Base-by-base conservation (phyloP, 2,113 vertebrate genomes). In the Anseranas semipalmata region DNA sequence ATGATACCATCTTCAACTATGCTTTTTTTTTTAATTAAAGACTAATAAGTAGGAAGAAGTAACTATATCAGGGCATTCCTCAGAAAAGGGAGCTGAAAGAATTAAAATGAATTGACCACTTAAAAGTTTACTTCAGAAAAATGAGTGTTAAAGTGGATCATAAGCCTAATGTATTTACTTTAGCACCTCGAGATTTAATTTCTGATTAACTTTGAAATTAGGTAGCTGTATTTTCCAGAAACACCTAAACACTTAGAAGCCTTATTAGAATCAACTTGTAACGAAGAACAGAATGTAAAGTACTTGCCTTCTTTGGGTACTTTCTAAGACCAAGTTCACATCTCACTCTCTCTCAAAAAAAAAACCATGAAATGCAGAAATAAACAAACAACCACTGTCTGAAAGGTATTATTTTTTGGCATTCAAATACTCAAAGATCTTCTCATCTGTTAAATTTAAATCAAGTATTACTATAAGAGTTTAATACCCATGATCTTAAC, bases 81-180 rank as follows among this genome's bases (percentile, higher is more conserved):
- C 21, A 30, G 37, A 68, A 72, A 71, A 68, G 15, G 33, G 30
- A 82, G 0, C 50, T 5, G 5, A 18, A 68, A 10, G 30, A 75
- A 78, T 76, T 82, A 65, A 84, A 88, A 60, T 3, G 0, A 77
- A 88, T 76, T 50, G 25, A 91, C 72, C 0, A 4, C 6, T 67
- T 55, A 73, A 5, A 90, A 66, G 52, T 71, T 89, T 55, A 59
- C 65, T 86, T 88, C 14, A 67, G 33, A 52, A 86, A 87, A 83
- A 74, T 18, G 19, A 70, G 3, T 0, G 0, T 3, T 48, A 63
- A 74, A 73, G 13, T 25, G 6, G 11, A 92, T 85, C 15, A 66
- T 53, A 87, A 93, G 50, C 10, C 13, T 45, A 15, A 16, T 7
- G 0, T 21, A 62, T 25, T 52, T 35, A 71, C 15, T 68, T 68